Evolutionary conservation across 2,113 vertebrate genomes (phyloP).

Genomic region (Chloroceryle aenea): DNA sequence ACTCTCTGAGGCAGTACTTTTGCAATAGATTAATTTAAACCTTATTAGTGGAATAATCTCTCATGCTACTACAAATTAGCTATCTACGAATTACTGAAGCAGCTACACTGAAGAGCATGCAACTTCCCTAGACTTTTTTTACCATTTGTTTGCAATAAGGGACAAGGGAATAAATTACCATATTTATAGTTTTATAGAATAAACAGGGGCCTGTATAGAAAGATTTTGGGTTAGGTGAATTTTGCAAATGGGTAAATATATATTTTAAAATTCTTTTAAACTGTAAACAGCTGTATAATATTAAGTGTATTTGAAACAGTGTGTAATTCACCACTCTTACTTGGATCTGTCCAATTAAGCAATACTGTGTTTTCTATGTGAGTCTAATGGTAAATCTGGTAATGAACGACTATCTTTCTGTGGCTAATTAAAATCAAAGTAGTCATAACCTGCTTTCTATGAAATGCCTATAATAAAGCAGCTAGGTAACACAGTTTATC

Average conservation of each 20-base stretch:
- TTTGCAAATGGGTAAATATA: conserved; percentile 1
- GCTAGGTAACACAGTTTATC: not conserved
- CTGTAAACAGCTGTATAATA: not conserved
- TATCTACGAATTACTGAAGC: conserved; percentile 41
- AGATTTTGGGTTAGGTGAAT: not conserved
- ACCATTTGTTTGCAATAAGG: not conserved
- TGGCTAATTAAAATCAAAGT: not conserved
- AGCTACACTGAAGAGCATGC: not conserved
- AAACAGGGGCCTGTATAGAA: not conserved
- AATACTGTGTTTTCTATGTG: not conserved
- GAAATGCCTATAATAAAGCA: not conserved
- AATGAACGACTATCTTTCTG: not conserved
- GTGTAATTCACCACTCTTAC: not conserved
- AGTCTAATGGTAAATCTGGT: not conserved
- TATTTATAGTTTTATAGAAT: not conserved
- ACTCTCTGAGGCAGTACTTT: conserved; percentile 13
- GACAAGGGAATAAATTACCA: not conserved
- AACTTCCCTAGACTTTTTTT: not conserved
- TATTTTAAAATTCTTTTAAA: not conserved
- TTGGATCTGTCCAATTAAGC: not conserved
- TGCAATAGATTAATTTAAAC: conserved; percentile 56
- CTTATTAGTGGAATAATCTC: conserved; percentile 39
- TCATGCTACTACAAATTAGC: conserved; percentile 16
- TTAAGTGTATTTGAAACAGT: not conserved
- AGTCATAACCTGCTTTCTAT: not conserved